Evolutionary conservation across 1,140 invertebrate genomes (phyloP).

Genomic region (Bemisia tabaci): DNA sequence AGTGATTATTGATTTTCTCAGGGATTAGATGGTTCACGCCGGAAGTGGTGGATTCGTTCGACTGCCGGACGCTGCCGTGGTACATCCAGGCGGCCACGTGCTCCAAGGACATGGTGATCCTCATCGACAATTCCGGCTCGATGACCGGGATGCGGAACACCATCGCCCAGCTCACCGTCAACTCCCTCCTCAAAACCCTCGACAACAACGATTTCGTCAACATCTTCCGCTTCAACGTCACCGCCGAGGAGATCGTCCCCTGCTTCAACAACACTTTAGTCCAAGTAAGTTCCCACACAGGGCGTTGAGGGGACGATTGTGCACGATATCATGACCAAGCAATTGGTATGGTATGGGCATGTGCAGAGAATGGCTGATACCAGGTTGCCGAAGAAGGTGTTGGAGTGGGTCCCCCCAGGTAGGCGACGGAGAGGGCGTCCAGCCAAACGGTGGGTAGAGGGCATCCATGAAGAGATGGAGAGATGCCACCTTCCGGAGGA

Average conservation of each 20-base stretch:
- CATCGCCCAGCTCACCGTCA: constrained; percentile 66
- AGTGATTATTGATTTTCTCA: too few species aligned
- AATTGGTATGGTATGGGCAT: too few species aligned
- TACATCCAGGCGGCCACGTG: constrained; percentile 95
- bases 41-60: constrained; percentile 40
- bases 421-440: too few species aligned
- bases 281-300: constrained; percentile 11
- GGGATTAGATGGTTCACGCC: neutral
- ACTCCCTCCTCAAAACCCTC: constrained; percentile 82
- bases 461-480: too few species aligned
- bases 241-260: constrained; percentile 42
- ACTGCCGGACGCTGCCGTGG: constrained; percentile 76
- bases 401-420: too few species aligned
- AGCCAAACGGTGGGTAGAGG: too few species aligned
- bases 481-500: too few species aligned
- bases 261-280: constrained; percentile 43
- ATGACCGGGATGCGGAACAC: constrained; percentile 80
- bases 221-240: constrained; percentile 62
- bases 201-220: constrained; percentile 97
- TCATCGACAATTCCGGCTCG: constrained; percentile 91
- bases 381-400: too few species aligned
- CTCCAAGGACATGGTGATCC: constrained; percentile 92
- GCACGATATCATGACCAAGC: too few species aligned
- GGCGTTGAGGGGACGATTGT: too few species aligned
- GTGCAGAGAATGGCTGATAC: too few species aligned